phyloP scores from a whole-genome alignment of 2,113 vertebrate genomes.

The Miniopterus natalensis region DNA sequence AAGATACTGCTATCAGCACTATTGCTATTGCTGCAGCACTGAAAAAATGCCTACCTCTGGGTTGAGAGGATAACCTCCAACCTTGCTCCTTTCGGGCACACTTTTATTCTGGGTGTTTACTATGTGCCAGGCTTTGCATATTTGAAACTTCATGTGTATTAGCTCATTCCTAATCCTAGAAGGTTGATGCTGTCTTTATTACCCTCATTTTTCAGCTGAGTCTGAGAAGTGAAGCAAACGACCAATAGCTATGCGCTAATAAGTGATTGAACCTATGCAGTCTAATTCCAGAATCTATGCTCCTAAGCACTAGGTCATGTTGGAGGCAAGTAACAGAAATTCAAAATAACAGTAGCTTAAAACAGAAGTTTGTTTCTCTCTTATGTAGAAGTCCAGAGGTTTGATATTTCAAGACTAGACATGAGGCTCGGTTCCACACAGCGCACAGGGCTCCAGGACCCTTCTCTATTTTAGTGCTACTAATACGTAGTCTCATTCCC shows the following conservation, averaged over 20 bases:
- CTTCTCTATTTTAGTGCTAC: neutral
- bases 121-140: neutral
- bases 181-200: neutral
- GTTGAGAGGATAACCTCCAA: neutral
- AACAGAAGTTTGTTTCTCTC: neutral
- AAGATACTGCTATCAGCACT: neutral
- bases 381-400: neutral
- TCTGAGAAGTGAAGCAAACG: neutral
- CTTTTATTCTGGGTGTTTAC: neutral
- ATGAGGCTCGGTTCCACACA: neutral
- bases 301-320: neutral
- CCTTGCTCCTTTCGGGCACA: neutral
- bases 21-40: neutral
- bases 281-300: neutral
- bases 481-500: neutral
- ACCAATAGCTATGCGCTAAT: neutral
- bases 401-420: neutral
- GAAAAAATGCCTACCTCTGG: neutral
- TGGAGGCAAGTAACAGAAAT: neutral
- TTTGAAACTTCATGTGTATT: neutral
- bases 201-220: neutral
- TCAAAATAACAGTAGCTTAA: neutral
- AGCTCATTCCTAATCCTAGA: slow-evolving; percentile 16
- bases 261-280: neutral
- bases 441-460: neutral